These are phyloP conservation scores for Tenebrio molitor DNA, from an alignment of 1,140 invertebrate genomes.

Conservation along the genomic window DNA sequence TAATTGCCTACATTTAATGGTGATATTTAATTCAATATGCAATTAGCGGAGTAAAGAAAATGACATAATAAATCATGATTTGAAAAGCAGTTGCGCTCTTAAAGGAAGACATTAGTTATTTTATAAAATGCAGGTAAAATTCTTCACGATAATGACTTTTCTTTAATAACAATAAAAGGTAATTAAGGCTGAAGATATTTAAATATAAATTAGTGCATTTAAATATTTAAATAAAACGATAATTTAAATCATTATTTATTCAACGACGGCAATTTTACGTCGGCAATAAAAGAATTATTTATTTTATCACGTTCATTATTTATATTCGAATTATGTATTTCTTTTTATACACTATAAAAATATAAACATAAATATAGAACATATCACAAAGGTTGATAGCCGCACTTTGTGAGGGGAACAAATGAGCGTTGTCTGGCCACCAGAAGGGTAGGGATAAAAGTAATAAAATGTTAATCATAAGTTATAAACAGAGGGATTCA, in stretches of 20 bases:
- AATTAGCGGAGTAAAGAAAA: constrained; percentile 28
- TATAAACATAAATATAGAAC: constrained; percentile 43
- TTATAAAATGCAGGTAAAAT: constrained; percentile 39
- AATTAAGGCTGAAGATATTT: constrained; percentile 45
- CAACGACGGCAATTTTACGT: constrained; percentile 44
- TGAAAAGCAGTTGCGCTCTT: constrained; percentile 13
- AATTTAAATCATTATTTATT: constrained; percentile 52
- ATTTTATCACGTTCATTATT: constrained; percentile 45
- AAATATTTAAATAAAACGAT: constrained; percentile 50
- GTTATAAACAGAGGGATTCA: constrained; percentile 47
- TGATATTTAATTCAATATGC: constrained; percentile 35
- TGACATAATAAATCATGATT: constrained; percentile 41
- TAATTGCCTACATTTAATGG: constrained; percentile 35
- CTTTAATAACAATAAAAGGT: constrained; percentile 46
- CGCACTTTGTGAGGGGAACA: constrained; percentile 42
- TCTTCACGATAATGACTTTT: constrained; percentile 39
- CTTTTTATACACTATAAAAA: constrained; percentile 48
- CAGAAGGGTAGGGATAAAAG: constrained; percentile 30
- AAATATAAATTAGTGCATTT: constrained; percentile 52
- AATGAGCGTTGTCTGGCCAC: constrained; percentile 33
- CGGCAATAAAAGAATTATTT: constrained; percentile 52
- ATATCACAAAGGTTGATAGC: constrained; percentile 45
- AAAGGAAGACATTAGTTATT: constrained; percentile 37
- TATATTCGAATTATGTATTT: constrained; percentile 51
- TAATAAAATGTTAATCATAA: constrained; percentile 53